Base-by-base conservation (phyloP, 2,113 vertebrate species). In the Podiceps cristatus region DNA sequence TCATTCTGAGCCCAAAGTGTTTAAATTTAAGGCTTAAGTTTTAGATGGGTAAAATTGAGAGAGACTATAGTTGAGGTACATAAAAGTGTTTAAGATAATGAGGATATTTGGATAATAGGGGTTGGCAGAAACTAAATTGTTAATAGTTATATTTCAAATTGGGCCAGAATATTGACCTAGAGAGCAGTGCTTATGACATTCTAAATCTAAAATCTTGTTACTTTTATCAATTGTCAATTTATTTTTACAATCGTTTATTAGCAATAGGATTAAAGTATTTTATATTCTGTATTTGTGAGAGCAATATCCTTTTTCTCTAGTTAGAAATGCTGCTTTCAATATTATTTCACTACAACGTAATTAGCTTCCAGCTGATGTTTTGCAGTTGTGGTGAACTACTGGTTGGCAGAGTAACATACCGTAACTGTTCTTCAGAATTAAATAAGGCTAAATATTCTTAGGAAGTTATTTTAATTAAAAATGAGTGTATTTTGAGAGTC, bases 301-400 rank as follows among this genome's bases (percentile, higher is more conserved):
- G 50, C 17, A 80, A 31, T 49, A 63, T 35, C 27, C 12, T 93
- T 79, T 72, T 89, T 45, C 29, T 53, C 31, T 49, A 24, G 35
- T 63, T 64, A 78, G 33, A 74, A 77, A 55, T 8, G 3, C 7
- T 80, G 11, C 17, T 93, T 95, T 78, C 71, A 49, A 1, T 84
- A 37, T 79, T 80, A 52, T 77, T 94, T 88, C 56, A 55, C 28
- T 88, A 79, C 55, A 74, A 28, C 2, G 2, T 75, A 74, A 92
- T 91, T 91, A 89, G 44, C 56, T 94, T 89, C 83, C 45, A 72
- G 64, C 77, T 92, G 64, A 64, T 90, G 12, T 55, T 97, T 92
- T 74, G 76, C 44, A 68, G 64, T 86, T 91, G 25, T 66, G 42
- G 23, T 84, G 72, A 96, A 50, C 60, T 92, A 9, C 80, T 88